A percentile compares a stretch with the other conserved stretches of the same genome.
Conservation (phyloP, 2,797 vertebrate genomes). For the Craterocephalus amniculus region DNA sequence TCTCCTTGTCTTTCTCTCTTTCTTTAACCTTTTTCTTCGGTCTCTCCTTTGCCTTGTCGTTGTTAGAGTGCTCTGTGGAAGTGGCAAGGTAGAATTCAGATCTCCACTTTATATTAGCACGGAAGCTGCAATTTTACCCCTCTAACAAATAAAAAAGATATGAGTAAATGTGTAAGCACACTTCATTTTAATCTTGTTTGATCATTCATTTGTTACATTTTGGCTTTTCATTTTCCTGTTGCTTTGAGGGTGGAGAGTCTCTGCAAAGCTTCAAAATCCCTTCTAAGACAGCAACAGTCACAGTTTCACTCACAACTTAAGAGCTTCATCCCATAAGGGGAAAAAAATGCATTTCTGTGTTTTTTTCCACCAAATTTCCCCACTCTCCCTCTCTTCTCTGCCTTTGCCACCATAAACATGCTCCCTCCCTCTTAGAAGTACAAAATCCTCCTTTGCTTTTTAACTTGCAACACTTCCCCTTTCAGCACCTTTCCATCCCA, state of each 20-base stretch:
- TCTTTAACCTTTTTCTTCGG: slow-evolving; percentile 90
- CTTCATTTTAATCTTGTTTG: slow-evolving; percentile 16
- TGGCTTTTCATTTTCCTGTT: slow-evolving; percentile 7
- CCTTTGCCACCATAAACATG: slow-evolving; percentile 7
- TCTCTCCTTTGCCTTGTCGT: slow-evolving; percentile 89
- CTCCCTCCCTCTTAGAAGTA: slow-evolving; percentile 2
- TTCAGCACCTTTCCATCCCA: slow-evolving; percentile 2
- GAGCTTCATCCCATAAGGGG: slow-evolving; percentile 11
- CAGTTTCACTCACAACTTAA: slow-evolving; percentile 27
- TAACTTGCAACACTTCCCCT: slow-evolving; percentile 22
- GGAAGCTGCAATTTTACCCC: background rate
- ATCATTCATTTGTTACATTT: slow-evolving; percentile 16
- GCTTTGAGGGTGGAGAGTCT: background rate
- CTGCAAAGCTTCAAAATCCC: slow-evolving; percentile 15
- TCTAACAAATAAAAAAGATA: background rate
- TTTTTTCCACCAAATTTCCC: slow-evolving; percentile 1
- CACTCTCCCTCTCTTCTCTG: background rate
- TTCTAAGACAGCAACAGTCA: slow-evolving; percentile 25
- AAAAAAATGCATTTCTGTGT: background rate
- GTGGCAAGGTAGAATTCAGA: slow-evolving; percentile 32
- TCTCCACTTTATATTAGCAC: slow-evolving; percentile 5
- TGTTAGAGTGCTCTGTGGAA: slow-evolving; percentile 87
- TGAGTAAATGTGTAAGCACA: background rate
- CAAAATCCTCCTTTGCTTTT: slow-evolving; percentile 18
- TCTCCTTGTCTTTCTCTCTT: slow-evolving; percentile 88